These are phyloP conservation scores for Lepetodrilus schrolli DNA, from an alignment of 2,888 invertebrate species.

Conservation along the genomic window DNA sequence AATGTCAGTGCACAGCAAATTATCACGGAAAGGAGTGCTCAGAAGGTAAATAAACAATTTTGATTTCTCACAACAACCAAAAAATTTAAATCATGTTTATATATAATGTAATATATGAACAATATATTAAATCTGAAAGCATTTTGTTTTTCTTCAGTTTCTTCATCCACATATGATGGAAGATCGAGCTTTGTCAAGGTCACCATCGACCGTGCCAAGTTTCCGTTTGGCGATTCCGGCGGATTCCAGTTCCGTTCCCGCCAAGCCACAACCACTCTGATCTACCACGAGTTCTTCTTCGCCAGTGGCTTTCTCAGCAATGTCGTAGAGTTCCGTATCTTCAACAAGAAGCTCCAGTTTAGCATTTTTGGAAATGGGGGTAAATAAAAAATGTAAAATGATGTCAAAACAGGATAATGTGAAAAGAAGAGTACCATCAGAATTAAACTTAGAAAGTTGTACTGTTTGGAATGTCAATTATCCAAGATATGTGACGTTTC, in stretches of 20 bases:
- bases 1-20: slow-evolving; percentile 56
- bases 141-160: slow-evolving; percentile 43
- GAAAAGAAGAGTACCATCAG: too few relatives aligned
- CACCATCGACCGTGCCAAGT: slow-evolving; percentile 50
- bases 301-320: slow-evolving; percentile 31
- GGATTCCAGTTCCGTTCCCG: slow-evolving; percentile 64
- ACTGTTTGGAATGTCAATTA: too few relatives aligned
- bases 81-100: too few relatives aligned
- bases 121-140: background rate
- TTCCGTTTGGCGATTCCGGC: slow-evolving; percentile 63
- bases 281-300: slow-evolving; percentile 58
- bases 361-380: slow-evolving; percentile 40
- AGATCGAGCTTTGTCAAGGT: slow-evolving; percentile 50
- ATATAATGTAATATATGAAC: too few relatives aligned
- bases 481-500: too few relatives aligned
- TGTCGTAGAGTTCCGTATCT: slow-evolving; percentile 62
- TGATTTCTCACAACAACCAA: too few relatives aligned
- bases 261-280: slow-evolving; percentile 51
- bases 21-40: slow-evolving; percentile 58
- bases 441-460: too few relatives aligned
- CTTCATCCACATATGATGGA: slow-evolving; percentile 62
- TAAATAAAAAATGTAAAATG: too few relatives aligned
- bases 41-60: slow-evolving; percentile 48
- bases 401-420: too few relatives aligned
- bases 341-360: slow-evolving; percentile 52